Conservation (phyloP, 2,888 invertebrate species). For the Quadroppia sp. region DNA sequence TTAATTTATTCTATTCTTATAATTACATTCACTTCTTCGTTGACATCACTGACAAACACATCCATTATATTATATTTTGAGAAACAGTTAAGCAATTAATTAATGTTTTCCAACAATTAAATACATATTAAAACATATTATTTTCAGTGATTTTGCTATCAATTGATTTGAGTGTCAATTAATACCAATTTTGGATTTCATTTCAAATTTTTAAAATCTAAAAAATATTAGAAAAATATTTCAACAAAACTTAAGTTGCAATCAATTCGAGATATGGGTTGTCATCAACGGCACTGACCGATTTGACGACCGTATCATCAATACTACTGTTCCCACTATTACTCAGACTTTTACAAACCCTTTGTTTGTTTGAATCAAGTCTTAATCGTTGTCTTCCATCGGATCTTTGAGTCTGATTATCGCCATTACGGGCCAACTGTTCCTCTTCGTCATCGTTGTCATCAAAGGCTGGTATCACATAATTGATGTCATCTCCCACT, state of each 20-base stretch:
- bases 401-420: neutral
- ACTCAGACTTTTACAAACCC: neutral
- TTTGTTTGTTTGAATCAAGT: neutral
- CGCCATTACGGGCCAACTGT: neutral
- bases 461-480: conserved; percentile 11
- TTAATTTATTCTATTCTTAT: too few relatives aligned
- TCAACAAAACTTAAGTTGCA: neutral
- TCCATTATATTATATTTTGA: too few relatives aligned
- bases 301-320: neutral
- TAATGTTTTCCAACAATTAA: too few relatives aligned
- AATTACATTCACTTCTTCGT: too few relatives aligned
- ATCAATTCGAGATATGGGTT: conserved; percentile 3
- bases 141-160: too few relatives aligned
- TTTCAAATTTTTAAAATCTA: too few relatives aligned
- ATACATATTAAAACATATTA: too few relatives aligned
- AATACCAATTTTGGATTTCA: too few relatives aligned
- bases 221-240: too few relatives aligned
- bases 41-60: too few relatives aligned
- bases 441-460: neutral
- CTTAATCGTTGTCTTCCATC: neutral
- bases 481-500: neutral
- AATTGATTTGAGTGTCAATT: too few relatives aligned
- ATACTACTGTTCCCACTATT: neutral
- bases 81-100: too few relatives aligned
- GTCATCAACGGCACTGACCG: neutral